Percentiles rank a stretch among this genome's conserved stretches.
Evolutionary conservation across 2,113 vertebrate species (phyloP).

Genomic region (Perca fluviatilis): DNA sequence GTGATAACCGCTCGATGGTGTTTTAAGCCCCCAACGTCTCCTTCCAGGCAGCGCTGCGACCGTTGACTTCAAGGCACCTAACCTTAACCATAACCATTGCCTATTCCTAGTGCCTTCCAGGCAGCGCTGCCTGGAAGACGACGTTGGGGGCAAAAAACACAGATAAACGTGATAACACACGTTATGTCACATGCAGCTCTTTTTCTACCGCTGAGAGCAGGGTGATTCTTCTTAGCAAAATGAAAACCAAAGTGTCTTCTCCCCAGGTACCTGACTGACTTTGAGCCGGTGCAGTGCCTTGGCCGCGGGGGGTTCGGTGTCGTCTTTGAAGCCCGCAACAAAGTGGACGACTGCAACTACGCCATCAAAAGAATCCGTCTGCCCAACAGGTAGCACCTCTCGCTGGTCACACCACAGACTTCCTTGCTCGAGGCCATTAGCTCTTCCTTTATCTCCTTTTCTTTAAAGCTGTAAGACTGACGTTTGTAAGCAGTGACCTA

Average conservation of each 20-base stretch:
- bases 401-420: background rate
- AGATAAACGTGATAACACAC: background rate
- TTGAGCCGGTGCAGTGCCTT: constrained; percentile 97
- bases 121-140: no score
- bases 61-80: no score
- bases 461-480: constrained; percentile 18
- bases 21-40: no score
- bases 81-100: no score
- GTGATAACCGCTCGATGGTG: background rate
- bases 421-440: constrained; percentile 19
- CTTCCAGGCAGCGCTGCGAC: no score
- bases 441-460: constrained; percentile 26
- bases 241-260: constrained; percentile 34
- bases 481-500: constrained; percentile 22
- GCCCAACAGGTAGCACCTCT: constrained; percentile 91
- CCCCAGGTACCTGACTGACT: constrained; percentile 95
- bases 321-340: constrained; percentile 97
- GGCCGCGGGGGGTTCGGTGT: constrained; percentile 97
- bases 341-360: constrained; percentile 99
- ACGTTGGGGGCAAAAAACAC: no score
- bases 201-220: background rate
- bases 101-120: no score
- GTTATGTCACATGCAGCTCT: background rate
- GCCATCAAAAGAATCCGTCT: constrained; percentile 98
- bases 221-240: background rate